Base-by-base conservation (phyloP, 2,888 invertebrate species). In the Agrochola lychnidis region DNA sequence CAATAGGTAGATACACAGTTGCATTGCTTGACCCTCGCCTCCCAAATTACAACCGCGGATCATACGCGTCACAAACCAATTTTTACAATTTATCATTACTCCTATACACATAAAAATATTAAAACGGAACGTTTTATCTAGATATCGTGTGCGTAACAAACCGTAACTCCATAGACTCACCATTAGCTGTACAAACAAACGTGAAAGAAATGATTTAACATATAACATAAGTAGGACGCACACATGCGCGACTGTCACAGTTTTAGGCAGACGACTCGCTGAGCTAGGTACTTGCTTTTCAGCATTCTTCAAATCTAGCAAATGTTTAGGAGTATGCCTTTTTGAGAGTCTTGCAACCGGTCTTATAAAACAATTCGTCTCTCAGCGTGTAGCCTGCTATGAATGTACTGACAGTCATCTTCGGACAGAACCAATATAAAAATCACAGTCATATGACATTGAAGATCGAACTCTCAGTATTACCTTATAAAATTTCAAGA, bases 41-140 rank as follows among this genome's bases (percentile, higher is more conserved):
- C 78, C 85, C 89, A 86, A 85, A 87, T 79, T 63, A 76, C 79
- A 86, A 88, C 81, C 84, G 86, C 89, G 81, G 89, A 87, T 85
- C 86, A 89, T 83, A 88, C 90, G 88, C 88, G 83, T 89, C 90
- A 92, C 92, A 90, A 90, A 91, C 90, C 89, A 90, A 89, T 90
- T 90, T 89, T 89, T 91, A 91, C 90, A 92, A 91, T 91, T 91
- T 89, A 89, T 90, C 85, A 90, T 92, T 93, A 94, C 85, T 90
- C 88, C 93, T 95, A 94, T 93, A 94, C 93, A 94, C 94, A 92
- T 94, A 94, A 94, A 94, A 94, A 92, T 93, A 92, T 94, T 91
- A 92, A 94, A 95, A 95, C 93, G 90, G 90, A 94, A 94, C 90
- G 81, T 91, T 89, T 89, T 87, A 88, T 87, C 89, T 91, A 91